Conservation (phyloP, 2,113 vertebrate genomes). For the Nothobranchius furzeri region DNA sequence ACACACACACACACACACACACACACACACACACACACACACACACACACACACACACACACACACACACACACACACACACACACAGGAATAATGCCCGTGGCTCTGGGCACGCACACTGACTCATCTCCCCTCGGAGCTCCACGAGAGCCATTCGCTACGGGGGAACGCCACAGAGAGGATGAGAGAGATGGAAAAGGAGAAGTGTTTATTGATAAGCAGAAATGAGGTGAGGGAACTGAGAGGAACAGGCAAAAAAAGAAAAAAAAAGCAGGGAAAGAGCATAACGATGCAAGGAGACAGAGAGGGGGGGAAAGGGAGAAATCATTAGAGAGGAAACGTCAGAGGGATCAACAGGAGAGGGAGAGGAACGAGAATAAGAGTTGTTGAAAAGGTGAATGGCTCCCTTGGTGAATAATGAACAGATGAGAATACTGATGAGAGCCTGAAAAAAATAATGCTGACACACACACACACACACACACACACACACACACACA, state of each 20-base stretch:
- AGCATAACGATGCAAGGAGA: background rate
- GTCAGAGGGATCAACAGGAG: conserved; percentile 2
- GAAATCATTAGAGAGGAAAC: conserved; percentile 11
- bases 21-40: conserved; percentile 17
- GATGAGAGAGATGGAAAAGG: conserved; percentile 26
- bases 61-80: conserved; percentile 3
- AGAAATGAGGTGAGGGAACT: conserved; percentile 7
- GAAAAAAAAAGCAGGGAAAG: background rate
- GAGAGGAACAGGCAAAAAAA: background rate
- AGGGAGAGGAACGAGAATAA: background rate
- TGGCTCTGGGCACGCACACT: conserved; percentile 36
- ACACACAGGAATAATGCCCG: conserved; percentile 7
- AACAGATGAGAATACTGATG: conserved; percentile 23
- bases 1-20: background rate
- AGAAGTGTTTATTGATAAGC: conserved; percentile 2
- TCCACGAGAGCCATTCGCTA: conserved; percentile 33
- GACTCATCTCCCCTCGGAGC: conserved; percentile 46
- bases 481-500: background rate
- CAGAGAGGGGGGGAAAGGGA: background rate
- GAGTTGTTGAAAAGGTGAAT: conserved; percentile 21
- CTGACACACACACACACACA: background rate
- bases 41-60: background rate
- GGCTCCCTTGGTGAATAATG: conserved; percentile 16
- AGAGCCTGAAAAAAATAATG: background rate
- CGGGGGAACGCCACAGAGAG: conserved; percentile 32